phyloP scores from a whole-genome alignment of 2,797 vertebrate species.

The Sebastes oblongus region DNA sequence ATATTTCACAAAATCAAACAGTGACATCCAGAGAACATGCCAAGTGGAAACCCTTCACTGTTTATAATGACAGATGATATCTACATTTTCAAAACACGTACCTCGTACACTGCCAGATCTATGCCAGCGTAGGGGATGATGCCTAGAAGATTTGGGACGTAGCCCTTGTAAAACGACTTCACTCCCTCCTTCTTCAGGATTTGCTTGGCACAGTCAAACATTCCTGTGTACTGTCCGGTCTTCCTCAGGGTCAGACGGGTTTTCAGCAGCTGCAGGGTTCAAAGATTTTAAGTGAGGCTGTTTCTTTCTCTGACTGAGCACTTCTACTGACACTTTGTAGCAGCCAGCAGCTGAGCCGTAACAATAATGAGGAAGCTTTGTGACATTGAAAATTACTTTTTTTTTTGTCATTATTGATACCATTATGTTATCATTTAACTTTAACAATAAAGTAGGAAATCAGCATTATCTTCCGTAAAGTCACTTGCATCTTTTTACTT shows the following conservation, averaged over 20 bases:
- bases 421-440: neutral
- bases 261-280: slow-evolving; percentile 89
- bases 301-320: neutral
- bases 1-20: neutral
- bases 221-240: slow-evolving; percentile 93
- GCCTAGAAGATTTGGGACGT: slow-evolving; percentile 91
- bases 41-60: neutral
- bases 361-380: too few species aligned
- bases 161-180: slow-evolving; percentile 93
- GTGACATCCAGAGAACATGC: neutral
- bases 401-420: neutral
- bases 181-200: slow-evolving; percentile 89
- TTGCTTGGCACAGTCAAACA: slow-evolving; percentile 91
- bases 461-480: neutral
- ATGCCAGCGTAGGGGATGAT: slow-evolving; percentile 98
- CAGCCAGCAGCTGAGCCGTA: neutral
- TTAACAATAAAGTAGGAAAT: neutral
- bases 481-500: neutral
- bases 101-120: slow-evolving; percentile 94
- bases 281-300: neutral
- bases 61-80: neutral
- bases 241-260: slow-evolving; percentile 93
- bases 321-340: neutral
- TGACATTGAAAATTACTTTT: neutral
- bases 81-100: slow-evolving; percentile 44